Percentiles rank a stretch among this genome's conserved stretches.
These are phyloP conservation scores for Pelusios castaneus DNA, from an alignment of 2,113 vertebrate genomes.

Conservation along the genomic window DNA sequence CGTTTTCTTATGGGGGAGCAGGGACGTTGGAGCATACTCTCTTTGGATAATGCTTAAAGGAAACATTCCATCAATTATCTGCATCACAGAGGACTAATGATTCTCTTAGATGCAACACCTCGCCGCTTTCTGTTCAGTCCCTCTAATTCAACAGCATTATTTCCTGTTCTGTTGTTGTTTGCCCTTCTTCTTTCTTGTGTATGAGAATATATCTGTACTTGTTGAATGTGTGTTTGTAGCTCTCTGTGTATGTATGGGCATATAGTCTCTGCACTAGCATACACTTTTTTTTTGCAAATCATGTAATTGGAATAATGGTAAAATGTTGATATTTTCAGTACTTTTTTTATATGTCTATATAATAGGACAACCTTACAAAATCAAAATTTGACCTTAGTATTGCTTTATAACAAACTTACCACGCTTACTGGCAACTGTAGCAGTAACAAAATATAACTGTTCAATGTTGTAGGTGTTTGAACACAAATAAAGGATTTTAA, in stretches of 20 bases:
- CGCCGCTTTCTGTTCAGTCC: not conserved
- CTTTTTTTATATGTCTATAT: not conserved
- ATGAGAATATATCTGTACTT: not conserved
- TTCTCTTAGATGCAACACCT: not conserved
- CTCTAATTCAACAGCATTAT: not conserved
- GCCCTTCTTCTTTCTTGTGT: not conserved
- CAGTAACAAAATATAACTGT: not conserved
- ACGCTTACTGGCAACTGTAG: not conserved
- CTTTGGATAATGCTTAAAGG: not conserved
- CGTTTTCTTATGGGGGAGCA: accelerated
- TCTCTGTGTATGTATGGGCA: not conserved
- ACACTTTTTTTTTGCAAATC: not conserved
- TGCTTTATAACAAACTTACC: not conserved
- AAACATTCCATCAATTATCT: not conserved
- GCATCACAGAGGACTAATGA: not conserved
- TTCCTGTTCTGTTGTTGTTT: not conserved
- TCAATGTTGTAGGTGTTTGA: not conserved
- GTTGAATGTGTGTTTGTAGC: accelerated
- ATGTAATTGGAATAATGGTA: not conserved
- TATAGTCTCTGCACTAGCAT: not conserved
- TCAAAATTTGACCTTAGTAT: not conserved
- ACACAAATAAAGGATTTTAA: not conserved
- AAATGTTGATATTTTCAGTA: not conserved
- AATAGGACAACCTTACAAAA: not conserved
- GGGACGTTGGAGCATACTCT: not conserved